A percentile compares a stretch with the other conserved stretches of the same genome.
These are phyloP conservation scores for Mechanitis messenoides DNA, from an alignment of 2,888 invertebrate species.

Conservation along the genomic window DNA sequence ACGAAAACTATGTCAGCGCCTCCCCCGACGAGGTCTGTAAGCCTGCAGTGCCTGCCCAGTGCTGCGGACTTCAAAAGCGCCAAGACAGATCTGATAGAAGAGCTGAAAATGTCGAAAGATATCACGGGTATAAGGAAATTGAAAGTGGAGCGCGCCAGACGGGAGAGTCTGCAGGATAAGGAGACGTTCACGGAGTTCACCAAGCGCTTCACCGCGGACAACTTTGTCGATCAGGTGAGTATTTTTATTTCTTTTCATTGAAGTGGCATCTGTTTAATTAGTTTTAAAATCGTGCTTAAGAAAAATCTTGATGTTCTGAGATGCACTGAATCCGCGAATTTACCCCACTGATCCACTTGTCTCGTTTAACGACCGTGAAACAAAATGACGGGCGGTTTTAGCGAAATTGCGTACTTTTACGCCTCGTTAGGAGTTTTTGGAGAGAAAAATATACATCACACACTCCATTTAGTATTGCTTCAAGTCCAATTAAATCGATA, in stretches of 20 bases:
- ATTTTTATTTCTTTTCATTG: constrained; percentile 26
- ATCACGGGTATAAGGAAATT: constrained; percentile 95
- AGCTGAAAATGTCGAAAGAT: constrained; percentile 93
- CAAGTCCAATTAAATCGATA: constrained; percentile 5
- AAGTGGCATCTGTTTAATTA: constrained; percentile 22
- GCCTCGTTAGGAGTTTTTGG: constrained; percentile 28
- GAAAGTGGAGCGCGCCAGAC: constrained; percentile 91
- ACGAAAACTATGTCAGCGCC: constrained; percentile 91
- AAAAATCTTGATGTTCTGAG: constrained; percentile 28
- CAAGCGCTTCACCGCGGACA: constrained; percentile 88
- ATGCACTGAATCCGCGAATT: constrained; percentile 41
- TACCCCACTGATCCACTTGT: constrained; percentile 55
- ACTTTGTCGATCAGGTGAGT: constrained; percentile 93
- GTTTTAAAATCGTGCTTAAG: constrained; percentile 20
- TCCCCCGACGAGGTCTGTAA: constrained; percentile 79
- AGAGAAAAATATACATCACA: constrained; percentile 8
- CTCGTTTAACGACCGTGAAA: constrained; percentile 47
- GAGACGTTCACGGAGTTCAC: constrained; percentile 89
- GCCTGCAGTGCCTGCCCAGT: constrained; percentile 82
- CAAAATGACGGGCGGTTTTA: constrained; percentile 41
- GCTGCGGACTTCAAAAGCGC: constrained; percentile 82
- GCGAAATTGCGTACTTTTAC: constrained; percentile 35
- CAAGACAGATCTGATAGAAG: constrained; percentile 92
- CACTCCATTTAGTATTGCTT: constrained; percentile 23
- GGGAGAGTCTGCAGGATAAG: constrained; percentile 89